Percentiles rank a stretch among this genome's conserved stretches.
Conservation (phyloP, 2,797 vertebrate genomes). For the Apogon hyalosoma region DNA sequence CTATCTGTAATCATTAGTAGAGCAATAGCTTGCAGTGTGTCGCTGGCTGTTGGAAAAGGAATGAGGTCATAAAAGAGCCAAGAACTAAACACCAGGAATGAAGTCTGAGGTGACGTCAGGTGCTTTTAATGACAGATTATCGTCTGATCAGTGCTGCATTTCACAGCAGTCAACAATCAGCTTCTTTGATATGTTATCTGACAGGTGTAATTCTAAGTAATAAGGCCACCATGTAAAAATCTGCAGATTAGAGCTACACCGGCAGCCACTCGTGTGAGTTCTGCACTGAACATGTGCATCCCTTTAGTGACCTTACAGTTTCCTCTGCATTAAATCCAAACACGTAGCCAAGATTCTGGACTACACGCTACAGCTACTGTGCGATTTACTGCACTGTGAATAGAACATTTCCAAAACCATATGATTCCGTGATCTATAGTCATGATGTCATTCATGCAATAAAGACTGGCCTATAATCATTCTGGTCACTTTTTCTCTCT, state of each 20-base stretch:
- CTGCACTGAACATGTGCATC: constrained; percentile 14
- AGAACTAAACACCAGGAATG: constrained; percentile 4
- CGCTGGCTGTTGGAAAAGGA: no score
- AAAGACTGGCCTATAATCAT: constrained; percentile 71
- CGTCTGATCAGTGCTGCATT: constrained; percentile 24
- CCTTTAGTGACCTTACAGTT: constrained; percentile 45
- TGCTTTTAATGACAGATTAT: constrained; percentile 28
- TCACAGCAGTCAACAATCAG: constrained; percentile 59
- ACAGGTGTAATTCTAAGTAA: constrained; percentile 53
- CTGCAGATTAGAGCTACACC: constrained; percentile 18
- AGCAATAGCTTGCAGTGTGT: no score
- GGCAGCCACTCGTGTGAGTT: constrained; percentile 6
- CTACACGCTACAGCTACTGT: constrained; percentile 55
- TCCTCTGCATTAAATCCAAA: constrained; percentile 49
- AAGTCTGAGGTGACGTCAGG: constrained; percentile 34
- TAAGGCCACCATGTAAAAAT: constrained; percentile 69
- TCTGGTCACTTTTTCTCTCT: constrained; percentile 52
- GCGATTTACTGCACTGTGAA: constrained; percentile 52
- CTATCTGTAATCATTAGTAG: no score
- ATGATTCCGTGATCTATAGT: constrained; percentile 61
- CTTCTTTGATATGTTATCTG: constrained; percentile 69
- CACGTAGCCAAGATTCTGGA: constrained; percentile 56
- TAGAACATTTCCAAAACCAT: constrained; percentile 61
- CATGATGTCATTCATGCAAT: constrained; percentile 74
- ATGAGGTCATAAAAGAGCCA: constrained; percentile 3